Evolutionary conservation across 2,113 vertebrate genomes (phyloP).

Genomic region (Gila orcuttii): DNA sequence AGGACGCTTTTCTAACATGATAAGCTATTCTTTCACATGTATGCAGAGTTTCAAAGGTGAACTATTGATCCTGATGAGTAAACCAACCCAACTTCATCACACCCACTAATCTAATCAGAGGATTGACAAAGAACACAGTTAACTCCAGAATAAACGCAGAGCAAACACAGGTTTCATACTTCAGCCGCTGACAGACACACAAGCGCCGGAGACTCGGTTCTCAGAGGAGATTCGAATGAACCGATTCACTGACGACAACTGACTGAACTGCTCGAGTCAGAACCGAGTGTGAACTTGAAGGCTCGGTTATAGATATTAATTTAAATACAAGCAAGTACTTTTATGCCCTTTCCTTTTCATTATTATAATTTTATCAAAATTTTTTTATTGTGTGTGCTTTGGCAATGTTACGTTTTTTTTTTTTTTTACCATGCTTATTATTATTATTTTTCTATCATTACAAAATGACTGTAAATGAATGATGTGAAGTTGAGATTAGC

Average conservation of each 20-base stretch:
- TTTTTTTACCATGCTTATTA: too few species aligned
- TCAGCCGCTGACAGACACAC: background rate
- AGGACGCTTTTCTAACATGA: constrained; percentile 20
- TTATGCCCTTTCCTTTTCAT: too few species aligned
- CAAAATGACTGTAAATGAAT: too few species aligned
- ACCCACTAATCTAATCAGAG: constrained; percentile 87
- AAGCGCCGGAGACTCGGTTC: background rate
- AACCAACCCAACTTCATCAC: constrained; percentile 71
- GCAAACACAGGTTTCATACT: constrained; percentile 69
- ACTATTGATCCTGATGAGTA: constrained; percentile 86
- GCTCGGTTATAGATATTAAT: too few species aligned
- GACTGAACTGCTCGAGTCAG: too few species aligned
- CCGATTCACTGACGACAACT: background rate
- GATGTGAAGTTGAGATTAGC: background rate
- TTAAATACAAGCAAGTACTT: too few species aligned
- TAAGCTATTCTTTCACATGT: constrained; percentile 49
- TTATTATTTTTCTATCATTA: too few species aligned
- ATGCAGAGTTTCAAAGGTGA: constrained; percentile 76
- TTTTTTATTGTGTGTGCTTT: too few species aligned
- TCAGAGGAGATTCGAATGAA: background rate
- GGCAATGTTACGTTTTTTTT: too few species aligned
- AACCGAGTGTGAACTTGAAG: too few species aligned
- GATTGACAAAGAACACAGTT: constrained; percentile 86
- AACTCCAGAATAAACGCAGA: constrained; percentile 82
- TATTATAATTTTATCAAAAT: too few species aligned